Base-by-base conservation (phyloP, 1,140 invertebrate species). In the Sitophilus oryzae region DNA sequence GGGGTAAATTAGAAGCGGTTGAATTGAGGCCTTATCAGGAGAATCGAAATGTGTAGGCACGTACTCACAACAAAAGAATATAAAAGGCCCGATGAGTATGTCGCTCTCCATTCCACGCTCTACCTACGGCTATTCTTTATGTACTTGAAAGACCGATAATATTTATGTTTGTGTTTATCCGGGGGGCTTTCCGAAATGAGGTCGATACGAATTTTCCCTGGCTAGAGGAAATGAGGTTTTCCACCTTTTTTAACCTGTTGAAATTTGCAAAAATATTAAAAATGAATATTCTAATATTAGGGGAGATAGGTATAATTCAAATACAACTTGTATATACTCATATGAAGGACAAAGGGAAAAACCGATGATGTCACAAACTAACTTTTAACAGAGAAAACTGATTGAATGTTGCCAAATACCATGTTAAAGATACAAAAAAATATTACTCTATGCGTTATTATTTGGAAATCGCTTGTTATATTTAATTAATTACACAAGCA, bases 1-100 rank as follows among this genome's bases (percentile, higher is more conserved):
- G 38, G 14, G 19, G 19, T 14, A 14, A 40, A 40, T 40, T 40
- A 5, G n/a, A 14, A 5, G 14, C 38, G 14, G 19, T 50, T 41
- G 20, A 4, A 30, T 10, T 10, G 36, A 15, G 14, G 22, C 38
- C 38, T 50, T 50, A 50, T 50, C 48, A 18, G 6, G n/a, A 15
- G 5, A 30, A 53, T 51, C 50, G 51, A 16, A 35, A 58, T 58
- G 56, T 58, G 14, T 15, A 46, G 45, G 43, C 56, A 60, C 58
- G 58, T 60, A 46, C 56, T 25, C 38, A 46, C 42, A 34, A 22
- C 16, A 30, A 30, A 30, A 30, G 25, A 6, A 30, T 30, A 30
- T 5, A 5, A 11, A 30, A 30, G 25, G 25, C 25, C 5, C 5
- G 25, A 30, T 30, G 25, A 30, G 25, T 6, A 30, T 30, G 25